A percentile compares a stretch with the other conserved stretches of the same genome.
Evolutionary conservation across 1,140 invertebrate species (phyloP).

Genomic region (Hestina assimilis): DNA sequence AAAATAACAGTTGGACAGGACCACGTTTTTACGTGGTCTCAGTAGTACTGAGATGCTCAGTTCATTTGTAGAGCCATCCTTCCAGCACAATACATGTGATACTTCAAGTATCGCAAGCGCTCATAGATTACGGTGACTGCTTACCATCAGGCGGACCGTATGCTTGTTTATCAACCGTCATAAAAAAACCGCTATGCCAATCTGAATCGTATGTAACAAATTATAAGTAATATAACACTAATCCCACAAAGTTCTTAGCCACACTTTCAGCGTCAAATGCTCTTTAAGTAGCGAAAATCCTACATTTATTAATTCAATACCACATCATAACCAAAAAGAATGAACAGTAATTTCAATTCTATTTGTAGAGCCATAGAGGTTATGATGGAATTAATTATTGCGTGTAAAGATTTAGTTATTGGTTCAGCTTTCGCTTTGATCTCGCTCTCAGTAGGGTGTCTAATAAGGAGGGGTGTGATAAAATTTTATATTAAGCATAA

Average conservation of each 20-base stretch:
- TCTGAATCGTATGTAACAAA: too few relatives aligned
- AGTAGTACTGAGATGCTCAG: too few relatives aligned
- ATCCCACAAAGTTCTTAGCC: constrained; percentile 46
- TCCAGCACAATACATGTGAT: too few relatives aligned
- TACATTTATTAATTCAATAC: constrained; percentile 58
- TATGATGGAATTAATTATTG: neutral
- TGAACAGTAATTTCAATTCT: constrained; percentile 22
- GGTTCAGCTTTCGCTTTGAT: constrained; percentile 38
- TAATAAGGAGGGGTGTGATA: constrained; percentile 41
- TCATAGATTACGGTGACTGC: too few relatives aligned
- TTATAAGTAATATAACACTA: constrained; percentile 18
- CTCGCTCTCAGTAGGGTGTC: constrained; percentile 39
- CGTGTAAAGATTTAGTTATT: neutral
- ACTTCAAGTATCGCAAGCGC: too few relatives aligned
- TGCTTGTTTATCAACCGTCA: too few relatives aligned
- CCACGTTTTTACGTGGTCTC: too few relatives aligned
- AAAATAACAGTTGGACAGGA: too few relatives aligned
- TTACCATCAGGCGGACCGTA: too few relatives aligned
- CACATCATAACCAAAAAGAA: constrained; percentile 21
- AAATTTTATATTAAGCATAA: constrained; percentile 15
- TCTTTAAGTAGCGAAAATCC: constrained; percentile 50
- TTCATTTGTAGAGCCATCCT: too few relatives aligned
- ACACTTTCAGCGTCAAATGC: constrained; percentile 59
- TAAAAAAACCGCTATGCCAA: too few relatives aligned
- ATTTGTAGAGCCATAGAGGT: constrained; percentile 11